A percentile compares a stretch with the other conserved stretches of the same genome.
Evolutionary conservation across 2,888 invertebrate species (phyloP).

Genomic region (Tenodera sinensis): DNA sequence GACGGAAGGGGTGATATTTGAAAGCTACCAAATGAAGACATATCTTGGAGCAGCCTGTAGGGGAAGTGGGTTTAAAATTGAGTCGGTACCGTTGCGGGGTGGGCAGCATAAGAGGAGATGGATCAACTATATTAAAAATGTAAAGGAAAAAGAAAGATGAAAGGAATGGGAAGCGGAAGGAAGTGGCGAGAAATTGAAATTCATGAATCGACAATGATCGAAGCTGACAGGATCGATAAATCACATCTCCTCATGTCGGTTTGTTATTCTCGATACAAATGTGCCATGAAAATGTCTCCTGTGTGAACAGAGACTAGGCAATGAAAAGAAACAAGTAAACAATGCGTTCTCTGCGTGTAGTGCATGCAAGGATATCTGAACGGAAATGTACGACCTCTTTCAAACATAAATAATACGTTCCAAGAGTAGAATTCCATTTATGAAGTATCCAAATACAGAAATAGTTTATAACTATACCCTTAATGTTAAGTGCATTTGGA

Average conservation of each 20-base stretch:
- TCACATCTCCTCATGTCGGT: not conserved
- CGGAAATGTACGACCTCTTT: not conserved
- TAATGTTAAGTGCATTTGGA: too few species aligned
- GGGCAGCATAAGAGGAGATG: not conserved
- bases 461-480: too few species aligned
- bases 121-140: constrained; percentile 6
- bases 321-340: not conserved
- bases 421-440: too few species aligned
- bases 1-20: too few species aligned
- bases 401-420: too few species aligned
- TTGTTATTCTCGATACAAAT: not conserved
- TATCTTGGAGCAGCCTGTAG: not conserved
- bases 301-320: not conserved
- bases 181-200: constrained; percentile 9
- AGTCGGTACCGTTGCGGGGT: too few species aligned
- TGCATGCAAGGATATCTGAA: not conserved
- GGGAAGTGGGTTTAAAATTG: not conserved
- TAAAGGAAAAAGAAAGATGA: not conserved
- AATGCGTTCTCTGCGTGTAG: not conserved
- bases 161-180: not conserved
- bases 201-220: constrained; percentile 11
- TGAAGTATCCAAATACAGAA: too few species aligned
- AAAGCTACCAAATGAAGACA: not conserved
- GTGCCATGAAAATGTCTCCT: not conserved
- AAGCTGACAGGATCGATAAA: not conserved